A percentile compares a stretch with the other conserved stretches of the same genome.
Conservation (phyloP, 1,140 invertebrate genomes). For the Piezodorus guildinii region DNA sequence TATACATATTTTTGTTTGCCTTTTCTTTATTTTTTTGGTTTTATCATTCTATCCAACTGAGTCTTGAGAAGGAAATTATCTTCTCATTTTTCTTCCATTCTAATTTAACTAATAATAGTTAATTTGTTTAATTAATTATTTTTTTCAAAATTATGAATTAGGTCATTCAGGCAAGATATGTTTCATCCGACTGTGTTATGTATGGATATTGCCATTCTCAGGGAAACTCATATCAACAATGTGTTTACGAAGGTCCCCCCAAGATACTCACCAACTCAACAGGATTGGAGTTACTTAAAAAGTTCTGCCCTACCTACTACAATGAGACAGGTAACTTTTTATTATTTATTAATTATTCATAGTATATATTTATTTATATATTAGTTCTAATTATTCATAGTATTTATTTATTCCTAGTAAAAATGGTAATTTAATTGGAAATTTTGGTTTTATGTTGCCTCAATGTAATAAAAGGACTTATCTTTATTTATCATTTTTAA, state of each 20-base stretch:
- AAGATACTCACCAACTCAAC: neutral
- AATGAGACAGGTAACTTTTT: slow-evolving; percentile 1
- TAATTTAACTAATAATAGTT: no score
- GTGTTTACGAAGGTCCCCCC: slow-evolving; percentile 7
- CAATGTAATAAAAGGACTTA: neutral
- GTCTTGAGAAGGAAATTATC: no score
- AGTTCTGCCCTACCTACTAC: neutral
- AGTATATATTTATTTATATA: neutral
- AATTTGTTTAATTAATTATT: no score
- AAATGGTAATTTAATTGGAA: neutral
- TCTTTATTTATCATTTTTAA: neutral
- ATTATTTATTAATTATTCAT: neutral
- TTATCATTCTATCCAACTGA: no score
- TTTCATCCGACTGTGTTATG: neutral
- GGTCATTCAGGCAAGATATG: neutral
- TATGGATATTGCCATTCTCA: slow-evolving; percentile 12
- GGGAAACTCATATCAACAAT: neutral
- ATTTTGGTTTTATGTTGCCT: neutral
- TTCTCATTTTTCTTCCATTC: no score
- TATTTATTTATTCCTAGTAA: neutral
- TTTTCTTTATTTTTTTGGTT: no score
- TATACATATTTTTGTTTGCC: no score
- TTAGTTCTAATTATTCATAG: neutral
- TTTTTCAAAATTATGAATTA: no score
- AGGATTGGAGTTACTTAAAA: slow-evolving; percentile 4